phyloP scores from a whole-genome alignment of 2,113 vertebrate species.

The Semnornis frantzii region DNA sequence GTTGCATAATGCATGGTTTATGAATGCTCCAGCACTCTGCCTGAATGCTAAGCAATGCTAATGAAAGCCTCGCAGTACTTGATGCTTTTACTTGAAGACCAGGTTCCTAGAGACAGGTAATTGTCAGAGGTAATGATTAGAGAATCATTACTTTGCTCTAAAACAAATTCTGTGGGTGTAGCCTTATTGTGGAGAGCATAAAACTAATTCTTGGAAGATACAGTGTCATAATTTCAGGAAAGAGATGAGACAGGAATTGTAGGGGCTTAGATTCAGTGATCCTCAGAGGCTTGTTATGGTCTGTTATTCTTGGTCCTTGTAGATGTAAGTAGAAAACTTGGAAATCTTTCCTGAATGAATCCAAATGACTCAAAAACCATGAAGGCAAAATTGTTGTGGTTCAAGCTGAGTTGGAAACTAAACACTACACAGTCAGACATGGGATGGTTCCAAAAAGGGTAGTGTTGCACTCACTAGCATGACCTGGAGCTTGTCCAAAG shows the following conservation, averaged over 20 bases:
- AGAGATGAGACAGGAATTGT: neutral
- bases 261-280: neutral
- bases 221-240: rapidly evolving
- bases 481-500: neutral
- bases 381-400: neutral
- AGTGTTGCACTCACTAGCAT: neutral
- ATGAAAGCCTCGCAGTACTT: neutral
- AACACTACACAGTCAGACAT: neutral
- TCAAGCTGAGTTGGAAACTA: neutral
- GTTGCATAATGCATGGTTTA: neutral
- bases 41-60: neutral
- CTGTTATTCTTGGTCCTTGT: neutral
- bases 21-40: neutral
- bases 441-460: neutral
- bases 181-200: neutral
- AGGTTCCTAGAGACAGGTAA: neutral
- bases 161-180: neutral
- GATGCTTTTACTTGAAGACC: neutral
- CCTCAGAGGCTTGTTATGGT: neutral
- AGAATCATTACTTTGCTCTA: neutral
- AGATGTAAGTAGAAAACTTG: neutral
- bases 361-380: neutral
- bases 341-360: neutral
- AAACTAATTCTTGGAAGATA: neutral
- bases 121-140: neutral